Evolutionary conservation across 2,888 invertebrate species (phyloP), one percentile per base, ranked within the genome.

Genomic region (Epirrhoe tristata): DNA sequence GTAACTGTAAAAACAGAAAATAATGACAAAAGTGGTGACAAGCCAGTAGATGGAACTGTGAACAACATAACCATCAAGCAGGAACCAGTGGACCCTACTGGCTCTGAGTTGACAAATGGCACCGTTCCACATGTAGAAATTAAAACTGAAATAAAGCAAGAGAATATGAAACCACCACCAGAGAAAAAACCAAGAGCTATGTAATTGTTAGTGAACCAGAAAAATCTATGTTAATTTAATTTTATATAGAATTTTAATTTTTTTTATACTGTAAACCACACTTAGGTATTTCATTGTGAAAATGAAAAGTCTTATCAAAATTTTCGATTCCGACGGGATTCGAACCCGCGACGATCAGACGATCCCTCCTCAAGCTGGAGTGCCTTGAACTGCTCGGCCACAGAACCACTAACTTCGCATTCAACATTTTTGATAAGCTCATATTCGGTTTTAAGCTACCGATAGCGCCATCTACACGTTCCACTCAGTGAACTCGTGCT

Each of bases 131-230:
- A 92, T 69, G 85, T 87, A 48, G 96, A 96, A 68, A 91, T 95
- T 31, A 96, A 96, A 81, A 95, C 95, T 67, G 96, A 97, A 81
- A 90, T 94, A 32, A 96, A 96, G 81, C 94, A 94, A 73, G 97
- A 97, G 80, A 94, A 94, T 72, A 97, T 97, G 96, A 97, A 97
- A 88, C 97, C 98, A 59, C 98, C 98, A 6, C 97, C 97, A 57
- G 98, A 98, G 81, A 97, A 97, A 81, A 97, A 97, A 84, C 95
- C 96, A 5, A 95, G 97, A 87, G 60, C 50, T 24, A 50, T 59
- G 12, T 67, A 66, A 54, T 51, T 54, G 39, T 31, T 64, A 56
- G 39, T 51, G 10, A 31, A 14, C 48, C 32, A 24, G 46, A n/a
- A 14, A n/a, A 7, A 43, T n/a, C 43, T 6, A 5, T 1, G 34